Evolutionary conservation across 2,797 vertebrate species (phyloP).

Genomic region (Miichthys miiuy): DNA sequence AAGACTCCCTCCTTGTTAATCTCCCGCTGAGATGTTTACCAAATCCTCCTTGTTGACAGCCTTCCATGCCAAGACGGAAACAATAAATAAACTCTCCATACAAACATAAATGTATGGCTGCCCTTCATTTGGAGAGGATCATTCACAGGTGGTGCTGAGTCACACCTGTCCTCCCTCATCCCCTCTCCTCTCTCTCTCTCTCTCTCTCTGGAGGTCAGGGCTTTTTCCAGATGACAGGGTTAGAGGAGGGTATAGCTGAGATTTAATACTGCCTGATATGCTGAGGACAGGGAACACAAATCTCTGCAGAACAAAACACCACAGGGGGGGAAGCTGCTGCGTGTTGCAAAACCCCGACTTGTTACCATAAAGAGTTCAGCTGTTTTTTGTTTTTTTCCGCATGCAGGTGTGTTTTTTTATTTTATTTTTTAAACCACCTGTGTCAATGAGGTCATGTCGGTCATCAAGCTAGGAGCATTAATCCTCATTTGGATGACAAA

Average conservation of each 20-base stretch:
- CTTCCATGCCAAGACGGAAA: conserved; percentile 47
- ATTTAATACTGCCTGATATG: conserved; percentile 74
- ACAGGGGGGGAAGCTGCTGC: conserved; percentile 27
- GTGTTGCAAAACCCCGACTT: conserved; percentile 18
- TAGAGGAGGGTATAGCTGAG: conserved; percentile 58
- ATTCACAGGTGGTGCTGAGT: conserved; percentile 76
- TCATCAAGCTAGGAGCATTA: neutral
- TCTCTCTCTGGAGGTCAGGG: conserved; percentile 61
- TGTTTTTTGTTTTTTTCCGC: neutral
- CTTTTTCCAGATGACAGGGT: conserved; percentile 62
- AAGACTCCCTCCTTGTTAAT: conserved; percentile 70
- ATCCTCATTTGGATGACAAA: no score
- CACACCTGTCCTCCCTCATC: conserved; percentile 66
- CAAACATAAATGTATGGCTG: neutral
- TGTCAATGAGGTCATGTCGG: neutral
- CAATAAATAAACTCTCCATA: neutral
- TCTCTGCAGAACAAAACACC: conserved; percentile 62
- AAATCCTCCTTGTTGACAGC: conserved; percentile 76
- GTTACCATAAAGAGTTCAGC: neutral
- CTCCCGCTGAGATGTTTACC: conserved; percentile 76
- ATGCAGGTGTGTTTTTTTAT: neutral
- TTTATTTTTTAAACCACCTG: neutral
- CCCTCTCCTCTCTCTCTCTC: neutral
- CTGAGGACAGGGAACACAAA: conserved; percentile 69
- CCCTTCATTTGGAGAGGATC: conserved; percentile 55